Conservation (phyloP, 64 coral and sea anemone genomes). For the Exaiptasia diaphana region DNA sequence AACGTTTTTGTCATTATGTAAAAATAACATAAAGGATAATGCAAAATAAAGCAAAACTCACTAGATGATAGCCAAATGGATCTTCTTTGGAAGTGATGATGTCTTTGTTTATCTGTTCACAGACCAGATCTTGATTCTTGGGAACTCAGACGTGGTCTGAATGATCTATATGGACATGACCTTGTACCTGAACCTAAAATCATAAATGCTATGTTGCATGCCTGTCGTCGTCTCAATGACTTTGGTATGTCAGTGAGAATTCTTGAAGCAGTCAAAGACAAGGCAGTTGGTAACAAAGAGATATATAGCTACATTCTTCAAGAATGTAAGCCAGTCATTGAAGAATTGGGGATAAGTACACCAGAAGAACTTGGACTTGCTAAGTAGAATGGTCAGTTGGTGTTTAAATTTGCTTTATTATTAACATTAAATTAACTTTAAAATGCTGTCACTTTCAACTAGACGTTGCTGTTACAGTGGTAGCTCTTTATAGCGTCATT, state of each 20-base stretch:
- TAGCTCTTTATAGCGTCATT: no score
- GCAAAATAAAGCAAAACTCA: neutral
- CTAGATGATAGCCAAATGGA: neutral
- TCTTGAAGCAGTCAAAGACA: constrained; percentile 70
- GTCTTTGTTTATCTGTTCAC: neutral
- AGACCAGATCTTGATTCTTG: constrained; percentile 90
- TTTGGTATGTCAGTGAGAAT: constrained; percentile 70
- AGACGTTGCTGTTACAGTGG: neutral
- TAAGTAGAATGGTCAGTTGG: constrained; percentile 2
- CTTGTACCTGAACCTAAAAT: constrained; percentile 97
- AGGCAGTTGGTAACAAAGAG: constrained; percentile 65
- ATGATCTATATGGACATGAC: constrained; percentile 93
- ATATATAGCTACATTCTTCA: constrained; percentile 87
- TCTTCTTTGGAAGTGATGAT: neutral
- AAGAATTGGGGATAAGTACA: constrained; percentile 82
- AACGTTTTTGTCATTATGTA: no score
- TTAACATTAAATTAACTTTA: no score
- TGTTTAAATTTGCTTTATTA: neutral
- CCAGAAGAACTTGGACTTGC: constrained; percentile 81
- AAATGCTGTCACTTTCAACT: neutral
- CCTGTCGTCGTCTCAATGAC: constrained; percentile 84
- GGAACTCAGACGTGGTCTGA: constrained; percentile 89
- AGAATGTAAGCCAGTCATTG: constrained; percentile 82
- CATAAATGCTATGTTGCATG: constrained; percentile 84
- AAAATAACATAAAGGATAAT: no score